phyloP scores from a whole-genome alignment of 2,113 vertebrate species.

The Ailurus styani region DNA sequence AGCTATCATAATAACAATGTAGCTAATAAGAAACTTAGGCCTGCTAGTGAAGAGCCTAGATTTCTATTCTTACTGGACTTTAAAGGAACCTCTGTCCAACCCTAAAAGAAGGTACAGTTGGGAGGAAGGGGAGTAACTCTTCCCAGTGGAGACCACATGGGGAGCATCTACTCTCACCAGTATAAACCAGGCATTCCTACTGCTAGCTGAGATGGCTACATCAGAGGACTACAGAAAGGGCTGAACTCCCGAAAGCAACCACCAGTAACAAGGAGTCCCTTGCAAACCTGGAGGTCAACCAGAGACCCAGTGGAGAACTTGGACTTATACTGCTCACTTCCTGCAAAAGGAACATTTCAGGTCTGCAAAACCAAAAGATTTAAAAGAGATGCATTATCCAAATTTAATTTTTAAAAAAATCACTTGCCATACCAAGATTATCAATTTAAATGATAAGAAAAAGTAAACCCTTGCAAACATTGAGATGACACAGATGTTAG shows the following conservation, averaged over 20 bases:
- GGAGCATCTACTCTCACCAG: not conserved
- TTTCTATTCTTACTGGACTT: not conserved
- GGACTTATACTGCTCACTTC: not conserved
- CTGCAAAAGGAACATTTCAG: not conserved
- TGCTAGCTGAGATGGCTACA: not conserved
- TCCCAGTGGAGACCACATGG: not conserved
- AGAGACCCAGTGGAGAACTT: constrained; percentile 31
- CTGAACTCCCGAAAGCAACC: not conserved
- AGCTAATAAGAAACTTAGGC: constrained; percentile 11
- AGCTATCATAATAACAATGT: not conserved
- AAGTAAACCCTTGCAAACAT: not conserved
- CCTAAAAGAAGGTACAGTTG: not conserved
- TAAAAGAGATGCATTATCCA: not conserved
- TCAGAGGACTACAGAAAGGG: not conserved
- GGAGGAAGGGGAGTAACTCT: not conserved
- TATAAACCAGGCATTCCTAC: not conserved
- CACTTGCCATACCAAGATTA: not conserved
- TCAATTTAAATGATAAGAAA: not conserved
- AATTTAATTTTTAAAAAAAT: not conserved
- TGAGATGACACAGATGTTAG: not conserved
- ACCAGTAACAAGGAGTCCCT: not conserved
- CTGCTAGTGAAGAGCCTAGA: not conserved
- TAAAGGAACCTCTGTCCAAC: not conserved
- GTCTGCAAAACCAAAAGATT: not conserved
- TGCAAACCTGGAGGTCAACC: not conserved